Percentiles rank a stretch among this genome's conserved stretches.
These are phyloP conservation scores for Takifugu flavidus DNA, from an alignment of 2,113 vertebrate species.

Conservation along the genomic window DNA sequence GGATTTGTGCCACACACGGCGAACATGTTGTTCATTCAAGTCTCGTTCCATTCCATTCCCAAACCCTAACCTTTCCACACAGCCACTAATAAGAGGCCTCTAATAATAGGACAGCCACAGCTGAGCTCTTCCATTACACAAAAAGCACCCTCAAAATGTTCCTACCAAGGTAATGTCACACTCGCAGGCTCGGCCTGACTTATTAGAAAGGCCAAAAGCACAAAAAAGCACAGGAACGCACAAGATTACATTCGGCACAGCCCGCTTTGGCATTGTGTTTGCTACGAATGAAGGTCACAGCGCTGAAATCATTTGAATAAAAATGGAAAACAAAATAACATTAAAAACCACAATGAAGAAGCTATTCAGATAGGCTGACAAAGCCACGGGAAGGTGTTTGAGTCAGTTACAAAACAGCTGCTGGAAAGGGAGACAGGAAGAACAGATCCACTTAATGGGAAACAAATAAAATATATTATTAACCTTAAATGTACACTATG, in stretches of 20 bases:
- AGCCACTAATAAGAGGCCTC: slow-evolving; percentile 27
- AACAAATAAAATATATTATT: too few species aligned
- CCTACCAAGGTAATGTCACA: slow-evolving; percentile 38
- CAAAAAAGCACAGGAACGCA: slow-evolving; percentile 17
- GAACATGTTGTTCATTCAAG: slow-evolving; percentile 19
- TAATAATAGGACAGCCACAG: slow-evolving; percentile 30
- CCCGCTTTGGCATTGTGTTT: slow-evolving; percentile 33
- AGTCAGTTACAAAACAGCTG: slow-evolving; percentile 5
- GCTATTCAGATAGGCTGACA: slow-evolving; percentile 13
- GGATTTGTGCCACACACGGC: slow-evolving; percentile 25
- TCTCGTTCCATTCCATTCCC: slow-evolving; percentile 23
- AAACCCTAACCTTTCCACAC: slow-evolving; percentile 16
- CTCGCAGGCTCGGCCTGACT: slow-evolving; percentile 14
- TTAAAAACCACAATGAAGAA: slow-evolving; percentile 9
- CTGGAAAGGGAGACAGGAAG: background rate
- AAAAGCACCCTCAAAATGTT: slow-evolving; percentile 29
- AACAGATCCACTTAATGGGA: background rate
- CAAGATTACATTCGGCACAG: slow-evolving; percentile 28
- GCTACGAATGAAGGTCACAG: slow-evolving; percentile 18
- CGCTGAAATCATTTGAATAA: slow-evolving; percentile 28
- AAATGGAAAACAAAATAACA: slow-evolving; percentile 33
- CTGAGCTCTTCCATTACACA: slow-evolving; percentile 33
- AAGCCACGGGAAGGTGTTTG: slow-evolving; percentile 13
- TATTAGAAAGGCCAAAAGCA: slow-evolving; percentile 27
- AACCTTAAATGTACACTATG: too few species aligned